Base-by-base conservation (phyloP, 2,797 vertebrate genomes). In the Poecilia velifera region DNA sequence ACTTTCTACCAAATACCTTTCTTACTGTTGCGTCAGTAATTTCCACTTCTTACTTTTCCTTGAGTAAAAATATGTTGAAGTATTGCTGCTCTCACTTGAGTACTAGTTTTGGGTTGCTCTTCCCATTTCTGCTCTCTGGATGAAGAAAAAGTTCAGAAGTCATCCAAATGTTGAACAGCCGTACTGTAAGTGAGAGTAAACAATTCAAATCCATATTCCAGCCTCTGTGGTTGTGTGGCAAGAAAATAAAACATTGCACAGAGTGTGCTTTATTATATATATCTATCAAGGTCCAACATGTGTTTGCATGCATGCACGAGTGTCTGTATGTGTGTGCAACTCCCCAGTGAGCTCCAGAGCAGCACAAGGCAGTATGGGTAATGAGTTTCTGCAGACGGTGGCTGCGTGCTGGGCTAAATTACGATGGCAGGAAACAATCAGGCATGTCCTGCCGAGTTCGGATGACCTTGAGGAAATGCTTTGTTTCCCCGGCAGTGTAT, bases 371-470 rank as follows among this genome's bases (percentile, higher is more conserved):
- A 80, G 87, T 84, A 34, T 87, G 76, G 82, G 88, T 94, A 94
- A 95, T 94, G 92, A 93, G 90, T 82, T 86, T 92, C 82, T 84
- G 79, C 82, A 85, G 92, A 84, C 82, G 79, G 76, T 74, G 80
- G 82, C 88, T 88, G 83, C 84, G 87, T 73, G 84, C 76, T 74
- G 70, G 74, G 89, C 84, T 88, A 89, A 94, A 92, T 93, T 83
- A 88, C 87, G 88, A 80, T 80, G 84, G 82, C 82, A 87, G 88
- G 92, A 92, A 94, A 93, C 92, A 95, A 94, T 94, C 91, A 92
- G 78, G 1, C 82, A 49, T 51, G 77, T 83, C 83, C 90, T 77
- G 84, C 83, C 75, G 85, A 87, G 81, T 76, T 77, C 22, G 36
- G 68, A 82, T 91, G 93, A 95, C 93, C 93, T 93, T 94, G 91